Percentiles rank a stretch among this genome's conserved stretches.
Evolutionary conservation across 2,797 vertebrate species (phyloP).

Genomic region (Argya squamiceps): DNA sequence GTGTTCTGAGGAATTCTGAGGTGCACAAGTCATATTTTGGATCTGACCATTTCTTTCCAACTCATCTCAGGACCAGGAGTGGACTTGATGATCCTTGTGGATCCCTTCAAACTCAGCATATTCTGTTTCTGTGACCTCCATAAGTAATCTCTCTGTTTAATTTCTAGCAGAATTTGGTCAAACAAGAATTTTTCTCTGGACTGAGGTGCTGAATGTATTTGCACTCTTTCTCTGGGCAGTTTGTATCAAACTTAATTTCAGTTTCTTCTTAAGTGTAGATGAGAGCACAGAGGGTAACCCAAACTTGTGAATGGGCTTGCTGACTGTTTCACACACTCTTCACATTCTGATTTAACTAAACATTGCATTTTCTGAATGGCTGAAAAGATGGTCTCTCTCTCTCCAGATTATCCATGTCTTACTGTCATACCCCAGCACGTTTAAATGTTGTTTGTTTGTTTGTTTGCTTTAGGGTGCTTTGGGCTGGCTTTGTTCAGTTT

Average conservation of each 20-base stretch:
- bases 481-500: background rate
- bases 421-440: background rate
- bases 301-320: background rate
- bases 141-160: background rate
- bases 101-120: background rate
- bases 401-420: background rate
- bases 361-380: background rate
- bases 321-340: background rate
- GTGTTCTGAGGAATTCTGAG: background rate
- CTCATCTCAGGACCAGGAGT: background rate
- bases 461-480: background rate
- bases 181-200: background rate
- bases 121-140: background rate
- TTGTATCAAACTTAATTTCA: background rate
- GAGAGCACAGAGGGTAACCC: background rate
- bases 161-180: background rate
- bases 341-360: background rate
- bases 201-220: background rate
- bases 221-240: background rate
- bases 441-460: background rate
- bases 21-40: fast-evolving
- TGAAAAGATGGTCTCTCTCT: background rate
- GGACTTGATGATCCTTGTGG: background rate
- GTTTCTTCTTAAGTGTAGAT: background rate
- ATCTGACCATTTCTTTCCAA: background rate